These are phyloP conservation scores for Agraylea sexmaculata DNA, from an alignment of 1,140 invertebrate genomes.

Conservation along the genomic window DNA sequence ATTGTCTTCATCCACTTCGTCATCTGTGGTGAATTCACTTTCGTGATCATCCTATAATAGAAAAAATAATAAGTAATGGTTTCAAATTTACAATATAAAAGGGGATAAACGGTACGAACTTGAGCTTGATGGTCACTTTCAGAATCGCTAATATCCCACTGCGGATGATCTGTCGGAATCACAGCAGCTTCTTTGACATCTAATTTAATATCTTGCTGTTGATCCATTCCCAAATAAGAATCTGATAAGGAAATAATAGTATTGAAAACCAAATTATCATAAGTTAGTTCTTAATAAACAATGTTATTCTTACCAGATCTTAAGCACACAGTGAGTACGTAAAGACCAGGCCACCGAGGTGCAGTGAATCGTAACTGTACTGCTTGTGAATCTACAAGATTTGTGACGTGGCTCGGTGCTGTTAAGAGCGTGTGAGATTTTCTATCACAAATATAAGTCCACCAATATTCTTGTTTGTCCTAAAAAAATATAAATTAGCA, in stretches of 20 bases:
- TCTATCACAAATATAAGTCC: slow-evolving; percentile 93
- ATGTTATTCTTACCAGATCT: slow-evolving; percentile 48
- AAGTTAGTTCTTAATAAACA: not conserved
- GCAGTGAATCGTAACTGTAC: slow-evolving; percentile 93
- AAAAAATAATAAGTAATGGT: slow-evolving; percentile 13
- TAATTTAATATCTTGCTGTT: slow-evolving; percentile 85
- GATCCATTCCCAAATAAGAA: slow-evolving; percentile 89
- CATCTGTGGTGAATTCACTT: slow-evolving; percentile 48
- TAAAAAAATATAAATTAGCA: slow-evolving; percentile 25
- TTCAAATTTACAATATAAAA: slow-evolving; percentile 3
- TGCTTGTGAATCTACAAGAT: slow-evolving; percentile 67
- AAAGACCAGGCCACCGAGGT: slow-evolving; percentile 81
- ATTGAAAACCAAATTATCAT: not conserved
- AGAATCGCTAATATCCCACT: slow-evolving; percentile 92
- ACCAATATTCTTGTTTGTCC: slow-evolving; percentile 99
- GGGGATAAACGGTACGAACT: slow-evolving; percentile 21
- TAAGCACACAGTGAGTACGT: slow-evolving; percentile 88
- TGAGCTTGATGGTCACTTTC: slow-evolving; percentile 66
- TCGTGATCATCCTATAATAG: slow-evolving; percentile 41
- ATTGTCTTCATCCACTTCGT: slow-evolving; percentile 42
- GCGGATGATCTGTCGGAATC: slow-evolving; percentile 81
- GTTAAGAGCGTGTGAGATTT: slow-evolving; percentile 84
- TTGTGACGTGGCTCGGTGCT: slow-evolving; percentile 82
- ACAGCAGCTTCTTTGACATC: slow-evolving; percentile 92
- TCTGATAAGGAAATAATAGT: slow-evolving; percentile 42